phyloP scores from a whole-genome alignment of 2,888 invertebrate species.

The Melangyna quadrimaculata region DNA sequence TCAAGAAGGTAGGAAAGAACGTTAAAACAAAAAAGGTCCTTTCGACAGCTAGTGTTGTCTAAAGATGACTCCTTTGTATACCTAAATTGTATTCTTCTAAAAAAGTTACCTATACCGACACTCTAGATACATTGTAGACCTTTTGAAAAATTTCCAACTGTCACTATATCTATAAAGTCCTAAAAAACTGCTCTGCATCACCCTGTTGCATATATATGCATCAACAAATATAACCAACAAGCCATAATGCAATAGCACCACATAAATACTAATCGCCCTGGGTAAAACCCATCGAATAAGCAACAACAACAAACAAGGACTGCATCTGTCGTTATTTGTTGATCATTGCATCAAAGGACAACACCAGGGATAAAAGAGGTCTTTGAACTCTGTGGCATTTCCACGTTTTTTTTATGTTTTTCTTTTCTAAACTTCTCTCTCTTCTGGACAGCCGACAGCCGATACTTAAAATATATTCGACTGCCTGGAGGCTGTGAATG shows the following conservation, averaged over 20 bases:
- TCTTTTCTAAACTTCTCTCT: background rate
- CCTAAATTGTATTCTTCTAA: background rate
- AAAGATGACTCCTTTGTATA: background rate
- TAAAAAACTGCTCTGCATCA: slow-evolving; percentile 7
- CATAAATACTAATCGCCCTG: slow-evolving; percentile 53
- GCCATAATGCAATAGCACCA: slow-evolving; percentile 52
- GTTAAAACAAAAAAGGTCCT: background rate
- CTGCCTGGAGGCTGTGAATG: slow-evolving; percentile 46
- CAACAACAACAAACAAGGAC: slow-evolving; percentile 9
- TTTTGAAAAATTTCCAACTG: background rate
- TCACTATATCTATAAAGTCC: background rate
- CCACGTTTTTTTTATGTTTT: slow-evolving; percentile 5
- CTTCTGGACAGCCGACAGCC: background rate
- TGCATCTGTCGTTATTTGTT: slow-evolving; percentile 72
- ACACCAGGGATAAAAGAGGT: slow-evolving; percentile 57
- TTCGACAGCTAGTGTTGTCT: background rate
- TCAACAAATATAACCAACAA: slow-evolving; percentile 10
- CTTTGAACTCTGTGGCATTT: slow-evolving; percentile 56
- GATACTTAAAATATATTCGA: background rate
- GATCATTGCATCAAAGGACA: slow-evolving; percentile 67
- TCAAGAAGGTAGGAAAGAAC: background rate
- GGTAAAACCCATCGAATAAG: slow-evolving; percentile 54
- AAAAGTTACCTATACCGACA: background rate
- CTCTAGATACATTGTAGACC: too few relatives aligned
- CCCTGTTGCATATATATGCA: slow-evolving; percentile 64